phyloP scores from a whole-genome alignment of 2,888 invertebrate species.

The Drosophila seclusa region DNA sequence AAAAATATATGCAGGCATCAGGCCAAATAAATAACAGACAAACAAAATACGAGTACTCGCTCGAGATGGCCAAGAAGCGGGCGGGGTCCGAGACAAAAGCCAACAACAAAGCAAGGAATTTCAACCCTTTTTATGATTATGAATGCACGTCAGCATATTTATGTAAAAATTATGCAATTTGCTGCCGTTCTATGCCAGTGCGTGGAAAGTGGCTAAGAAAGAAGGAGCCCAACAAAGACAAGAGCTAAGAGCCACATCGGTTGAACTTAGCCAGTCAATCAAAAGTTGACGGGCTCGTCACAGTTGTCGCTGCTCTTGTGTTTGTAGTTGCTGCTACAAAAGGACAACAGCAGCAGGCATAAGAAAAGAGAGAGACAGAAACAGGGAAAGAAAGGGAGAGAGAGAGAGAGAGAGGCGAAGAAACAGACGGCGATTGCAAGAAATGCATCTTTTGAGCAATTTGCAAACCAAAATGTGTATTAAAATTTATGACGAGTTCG shows the following conservation, averaged over 20 bases:
- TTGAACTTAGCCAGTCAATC: constrained; percentile 79
- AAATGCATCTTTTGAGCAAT: constrained; percentile 76
- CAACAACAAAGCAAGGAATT: constrained; percentile 54
- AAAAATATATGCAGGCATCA: constrained; percentile 49
- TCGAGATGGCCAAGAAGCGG: constrained; percentile 5
- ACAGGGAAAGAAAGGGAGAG: neutral
- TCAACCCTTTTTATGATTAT: constrained; percentile 79
- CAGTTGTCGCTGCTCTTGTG: constrained; percentile 66
- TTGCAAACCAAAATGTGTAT: constrained; percentile 81
- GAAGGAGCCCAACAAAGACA: constrained; percentile 33
- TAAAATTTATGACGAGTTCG: constrained; percentile 79
- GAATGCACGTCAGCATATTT: constrained; percentile 81
- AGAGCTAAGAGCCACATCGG: constrained; percentile 60
- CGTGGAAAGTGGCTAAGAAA: constrained; percentile 39
- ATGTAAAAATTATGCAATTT: constrained; percentile 81
- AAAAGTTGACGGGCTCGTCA: constrained; percentile 79
- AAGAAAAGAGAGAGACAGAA: neutral
- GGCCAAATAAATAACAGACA: constrained; percentile 75
- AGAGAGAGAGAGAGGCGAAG: constrained; percentile 1
- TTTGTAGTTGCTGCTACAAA: constrained; percentile 41
- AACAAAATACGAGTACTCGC: constrained; percentile 33
- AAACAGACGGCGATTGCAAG: constrained; percentile 25
- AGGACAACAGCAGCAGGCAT: constrained; percentile 51
- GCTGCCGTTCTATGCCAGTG: constrained; percentile 79
- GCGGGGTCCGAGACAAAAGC: constrained; percentile 28